These are phyloP conservation scores for Sphecodes monilicornis DNA, from an alignment of 2,888 invertebrate genomes.

Conservation along the genomic window DNA sequence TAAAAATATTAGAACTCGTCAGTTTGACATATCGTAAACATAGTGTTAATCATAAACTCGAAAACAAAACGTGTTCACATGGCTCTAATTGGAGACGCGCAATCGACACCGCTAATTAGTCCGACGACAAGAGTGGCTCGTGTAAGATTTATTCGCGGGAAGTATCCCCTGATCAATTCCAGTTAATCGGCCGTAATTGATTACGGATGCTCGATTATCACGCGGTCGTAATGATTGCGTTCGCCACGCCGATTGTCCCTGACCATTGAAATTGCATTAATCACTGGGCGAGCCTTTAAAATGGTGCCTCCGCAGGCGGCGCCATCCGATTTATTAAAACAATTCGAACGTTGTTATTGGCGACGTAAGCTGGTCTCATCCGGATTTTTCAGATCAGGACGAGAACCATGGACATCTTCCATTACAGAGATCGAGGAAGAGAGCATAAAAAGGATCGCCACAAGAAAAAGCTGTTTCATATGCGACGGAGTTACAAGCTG, in stretches of 20 bases:
- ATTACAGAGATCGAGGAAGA: constrained; percentile 23
- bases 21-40: not conserved
- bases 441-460: not conserved
- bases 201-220: constrained; percentile 26
- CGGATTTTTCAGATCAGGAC: constrained; percentile 32
- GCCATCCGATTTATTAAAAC: constrained; percentile 51
- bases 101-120: constrained; percentile 12
- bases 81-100: not conserved
- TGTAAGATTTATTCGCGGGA: not conserved
- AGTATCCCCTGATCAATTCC: not conserved
- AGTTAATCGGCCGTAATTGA: constrained; percentile 31
- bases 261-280: constrained; percentile 45
- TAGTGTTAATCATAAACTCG: not conserved
- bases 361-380: constrained; percentile 47
- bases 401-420: constrained; percentile 6
- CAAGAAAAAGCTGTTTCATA: not conserved
- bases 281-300: constrained; percentile 1
- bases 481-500: not conserved
- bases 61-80: not conserved
- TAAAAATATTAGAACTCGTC: not conserved
- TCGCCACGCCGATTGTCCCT: constrained; percentile 22
- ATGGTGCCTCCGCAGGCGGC: constrained; percentile 27
- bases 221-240: not conserved
- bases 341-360: constrained; percentile 50
- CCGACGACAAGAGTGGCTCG: not conserved